phyloP scores from a whole-genome alignment of 2,888 invertebrate species.

The Malacosoma neustria region DNA sequence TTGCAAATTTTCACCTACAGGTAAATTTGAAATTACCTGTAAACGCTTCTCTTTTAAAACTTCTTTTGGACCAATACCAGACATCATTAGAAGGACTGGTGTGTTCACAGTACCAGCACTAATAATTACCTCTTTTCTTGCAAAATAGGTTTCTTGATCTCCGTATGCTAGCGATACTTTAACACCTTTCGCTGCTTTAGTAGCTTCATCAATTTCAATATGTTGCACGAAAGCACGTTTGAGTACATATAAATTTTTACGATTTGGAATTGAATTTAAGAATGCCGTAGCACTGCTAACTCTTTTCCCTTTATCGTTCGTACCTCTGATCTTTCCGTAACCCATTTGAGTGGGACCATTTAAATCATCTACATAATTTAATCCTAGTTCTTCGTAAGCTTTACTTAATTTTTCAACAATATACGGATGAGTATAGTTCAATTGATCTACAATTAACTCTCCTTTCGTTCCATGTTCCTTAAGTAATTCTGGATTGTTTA shows the following conservation, averaged over 20 bases:
- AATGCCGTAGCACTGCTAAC: slow-evolving; percentile 74
- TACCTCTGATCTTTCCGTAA: slow-evolving; percentile 68
- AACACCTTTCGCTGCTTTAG: slow-evolving; percentile 36
- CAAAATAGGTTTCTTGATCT: slow-evolving; percentile 30
- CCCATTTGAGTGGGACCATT: slow-evolving; percentile 67
- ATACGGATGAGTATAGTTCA: slow-evolving; percentile 51
- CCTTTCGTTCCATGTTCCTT: slow-evolving; percentile 64
- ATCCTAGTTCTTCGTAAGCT: slow-evolving; percentile 66
- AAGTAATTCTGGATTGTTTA: slow-evolving; percentile 40
- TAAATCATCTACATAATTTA: slow-evolving; percentile 51
- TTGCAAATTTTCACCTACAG: slow-evolving; percentile 63
- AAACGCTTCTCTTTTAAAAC: slow-evolving; percentile 38
- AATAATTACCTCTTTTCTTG: slow-evolving; percentile 46
- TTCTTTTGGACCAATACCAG: slow-evolving; percentile 49
- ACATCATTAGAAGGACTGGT: slow-evolving; percentile 48
- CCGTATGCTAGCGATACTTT: slow-evolving; percentile 32
- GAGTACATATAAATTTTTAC: slow-evolving; percentile 45
- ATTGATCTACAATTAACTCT: slow-evolving; percentile 61
- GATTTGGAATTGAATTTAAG: slow-evolving; percentile 35
- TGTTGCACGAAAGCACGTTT: slow-evolving; percentile 39
- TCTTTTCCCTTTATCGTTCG: slow-evolving; percentile 61
- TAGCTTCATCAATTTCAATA: slow-evolving; percentile 30
- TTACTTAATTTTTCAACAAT: slow-evolving; percentile 40
- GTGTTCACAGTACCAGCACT: slow-evolving; percentile 55
- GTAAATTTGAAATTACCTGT: slow-evolving; percentile 37